phyloP scores from a whole-genome alignment of 1,140 invertebrate species.

The Drosophila murphyi region DNA sequence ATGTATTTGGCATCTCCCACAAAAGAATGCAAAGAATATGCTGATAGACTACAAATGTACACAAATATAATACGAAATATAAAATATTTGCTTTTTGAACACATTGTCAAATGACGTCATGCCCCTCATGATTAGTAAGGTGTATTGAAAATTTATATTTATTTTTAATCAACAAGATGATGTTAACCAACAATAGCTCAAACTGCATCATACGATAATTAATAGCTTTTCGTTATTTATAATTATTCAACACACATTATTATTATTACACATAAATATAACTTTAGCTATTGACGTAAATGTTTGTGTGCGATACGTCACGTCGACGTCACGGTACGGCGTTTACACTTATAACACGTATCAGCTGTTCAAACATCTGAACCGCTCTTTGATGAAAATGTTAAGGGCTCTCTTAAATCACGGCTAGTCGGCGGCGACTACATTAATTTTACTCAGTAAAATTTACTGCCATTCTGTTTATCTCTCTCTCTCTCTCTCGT shows the following conservation, averaged over 20 bases:
- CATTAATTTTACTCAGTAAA: background rate
- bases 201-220: too few relatives aligned
- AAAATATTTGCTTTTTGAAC: background rate
- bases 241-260: too few relatives aligned
- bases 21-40: conserved; percentile 23
- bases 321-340: conserved; percentile 35
- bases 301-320: conserved; percentile 1
- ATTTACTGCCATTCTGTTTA: conserved; percentile 11
- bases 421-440: background rate
- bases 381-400: conserved; percentile 11
- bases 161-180: background rate
- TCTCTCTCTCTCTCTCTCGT: conserved; percentile 1
- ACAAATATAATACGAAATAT: conserved; percentile 12
- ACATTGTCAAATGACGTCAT: conserved; percentile 37
- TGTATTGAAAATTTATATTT: background rate
- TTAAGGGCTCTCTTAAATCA: conserved; percentile 12
- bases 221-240: too few relatives aligned
- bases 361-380: conserved; percentile 34
- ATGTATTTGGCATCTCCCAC: conserved; percentile 39
- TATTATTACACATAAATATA: too few relatives aligned
- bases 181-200: too few relatives aligned
- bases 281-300: background rate
- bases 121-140: background rate
- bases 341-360: conserved; percentile 5
- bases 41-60: conserved; percentile 22